These are phyloP conservation scores for Mechanitis mazaeus DNA, from an alignment of 2,888 invertebrate genomes.

Conservation along the genomic window DNA sequence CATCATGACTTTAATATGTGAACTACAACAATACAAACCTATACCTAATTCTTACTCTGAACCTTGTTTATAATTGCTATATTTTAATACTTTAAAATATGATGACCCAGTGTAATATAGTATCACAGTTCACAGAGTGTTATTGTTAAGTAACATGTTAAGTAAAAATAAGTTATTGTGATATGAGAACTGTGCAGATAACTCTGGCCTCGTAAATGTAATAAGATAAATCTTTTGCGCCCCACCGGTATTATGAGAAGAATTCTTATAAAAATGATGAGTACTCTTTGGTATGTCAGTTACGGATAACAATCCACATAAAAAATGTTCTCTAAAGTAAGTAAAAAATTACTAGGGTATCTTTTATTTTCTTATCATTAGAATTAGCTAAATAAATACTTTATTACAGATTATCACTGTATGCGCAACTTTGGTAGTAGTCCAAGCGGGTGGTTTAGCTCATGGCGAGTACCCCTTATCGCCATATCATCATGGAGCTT, in stretches of 20 bases:
- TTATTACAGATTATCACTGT: conserved; percentile 55
- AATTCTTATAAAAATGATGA: conserved; percentile 72
- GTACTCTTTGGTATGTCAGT: conserved; percentile 64
- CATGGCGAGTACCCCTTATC: conserved; percentile 38
- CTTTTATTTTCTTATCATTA: neutral
- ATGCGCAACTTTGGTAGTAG: conserved; percentile 58
- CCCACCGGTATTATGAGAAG: conserved; percentile 58
- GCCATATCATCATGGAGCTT: conserved; percentile 18
- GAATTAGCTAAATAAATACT: conserved; percentile 10
- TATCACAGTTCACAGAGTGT: conserved; percentile 59
- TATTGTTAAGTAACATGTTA: conserved; percentile 63
- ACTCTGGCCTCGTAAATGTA: conserved; percentile 57
- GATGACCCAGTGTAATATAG: conserved; percentile 54
- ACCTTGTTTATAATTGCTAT: conserved; percentile 36
- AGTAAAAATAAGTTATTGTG: conserved; percentile 46
- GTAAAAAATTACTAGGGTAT: conserved; percentile 29
- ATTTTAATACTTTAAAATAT: conserved; percentile 42
- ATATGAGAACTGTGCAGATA: conserved; percentile 66
- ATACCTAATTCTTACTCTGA: conserved; percentile 29
- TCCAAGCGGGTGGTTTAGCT: conserved; percentile 69
- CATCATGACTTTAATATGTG: conserved; percentile 19
- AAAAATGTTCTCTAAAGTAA: conserved; percentile 72
- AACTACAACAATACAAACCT: conserved; percentile 16
- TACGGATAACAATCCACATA: conserved; percentile 58
- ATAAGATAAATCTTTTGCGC: conserved; percentile 54